A percentile compares a stretch with the other conserved stretches of the same genome.
Evolutionary conservation across 2,888 invertebrate species (phyloP).

Genomic region (Amphiduros pacificus): DNA sequence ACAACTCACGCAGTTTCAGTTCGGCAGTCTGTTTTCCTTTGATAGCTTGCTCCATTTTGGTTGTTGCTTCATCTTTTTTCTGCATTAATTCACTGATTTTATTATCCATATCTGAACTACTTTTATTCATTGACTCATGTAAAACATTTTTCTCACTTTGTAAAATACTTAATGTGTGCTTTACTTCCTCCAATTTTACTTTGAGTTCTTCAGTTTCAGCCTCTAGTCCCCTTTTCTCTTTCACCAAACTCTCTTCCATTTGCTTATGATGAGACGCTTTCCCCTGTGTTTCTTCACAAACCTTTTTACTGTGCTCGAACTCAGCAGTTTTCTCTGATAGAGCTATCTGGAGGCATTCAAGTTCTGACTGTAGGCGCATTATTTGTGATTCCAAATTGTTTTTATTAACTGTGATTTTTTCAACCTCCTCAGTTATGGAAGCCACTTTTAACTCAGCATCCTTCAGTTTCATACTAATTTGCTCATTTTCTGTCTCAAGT

Average conservation of each 20-base stretch:
- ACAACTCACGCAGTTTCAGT: too few species aligned
- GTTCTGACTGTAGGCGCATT: not conserved
- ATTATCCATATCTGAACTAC: not conserved
- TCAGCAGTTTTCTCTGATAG: not conserved
- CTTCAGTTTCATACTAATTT: not conserved
- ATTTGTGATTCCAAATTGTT: not conserved
- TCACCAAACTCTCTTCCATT: slow-evolving; percentile 2
- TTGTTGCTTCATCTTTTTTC: not conserved
- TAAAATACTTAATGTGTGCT: not conserved
- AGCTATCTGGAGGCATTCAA: not conserved
- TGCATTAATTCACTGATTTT: not conserved
- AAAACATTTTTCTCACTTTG: not conserved
- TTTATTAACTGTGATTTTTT: not conserved
- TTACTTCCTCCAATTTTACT: not conserved
- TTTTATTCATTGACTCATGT: not conserved
- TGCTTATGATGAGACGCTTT: slow-evolving; percentile 12
- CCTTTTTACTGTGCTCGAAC: not conserved
- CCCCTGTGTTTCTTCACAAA: too few species aligned
- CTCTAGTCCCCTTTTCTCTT: slow-evolving; percentile 17
- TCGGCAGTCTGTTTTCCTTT: not conserved
- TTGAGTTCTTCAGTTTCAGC: not conserved
- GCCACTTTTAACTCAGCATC: not conserved
- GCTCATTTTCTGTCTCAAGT: not conserved
- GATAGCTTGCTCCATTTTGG: slow-evolving; percentile 2
- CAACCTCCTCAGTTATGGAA: not conserved